phyloP scores from a whole-genome alignment of 2,888 invertebrate species.

The Vanessa cardui region DNA sequence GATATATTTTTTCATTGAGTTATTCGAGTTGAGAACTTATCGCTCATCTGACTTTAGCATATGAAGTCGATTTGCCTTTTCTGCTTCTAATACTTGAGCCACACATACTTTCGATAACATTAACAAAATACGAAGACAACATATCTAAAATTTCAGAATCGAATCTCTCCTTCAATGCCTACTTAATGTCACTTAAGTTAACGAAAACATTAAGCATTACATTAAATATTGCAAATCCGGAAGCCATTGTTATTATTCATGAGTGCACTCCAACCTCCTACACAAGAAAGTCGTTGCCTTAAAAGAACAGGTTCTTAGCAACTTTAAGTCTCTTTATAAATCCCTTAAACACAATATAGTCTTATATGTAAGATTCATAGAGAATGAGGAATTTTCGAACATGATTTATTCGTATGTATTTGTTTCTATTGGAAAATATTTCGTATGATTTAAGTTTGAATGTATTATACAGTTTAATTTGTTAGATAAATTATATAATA shows the following conservation, averaged over 20 bases:
- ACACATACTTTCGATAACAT: too few relatives aligned
- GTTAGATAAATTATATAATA: too few relatives aligned
- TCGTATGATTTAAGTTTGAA: neutral
- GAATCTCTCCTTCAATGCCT: neutral
- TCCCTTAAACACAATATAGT: neutral
- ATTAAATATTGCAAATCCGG: conserved; percentile 30
- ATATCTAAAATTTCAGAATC: neutral
- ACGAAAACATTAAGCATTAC: conserved; percentile 15
- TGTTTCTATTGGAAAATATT: neutral
- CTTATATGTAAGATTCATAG: neutral
- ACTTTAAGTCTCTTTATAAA: conserved; percentile 9
- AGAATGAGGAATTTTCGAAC: neutral
- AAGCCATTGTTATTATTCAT: conserved; percentile 36
- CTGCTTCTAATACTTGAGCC: too few relatives aligned
- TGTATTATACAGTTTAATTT: neutral
- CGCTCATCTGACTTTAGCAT: too few relatives aligned
- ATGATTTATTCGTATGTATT: neutral
- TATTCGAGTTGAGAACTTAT: too few relatives aligned
- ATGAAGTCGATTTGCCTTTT: too few relatives aligned
- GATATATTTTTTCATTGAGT: too few relatives aligned
- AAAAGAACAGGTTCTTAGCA: conserved; percentile 30
- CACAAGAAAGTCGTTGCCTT: conserved; percentile 17
- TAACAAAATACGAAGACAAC: too few relatives aligned
- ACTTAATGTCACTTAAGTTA: conserved; percentile 8
- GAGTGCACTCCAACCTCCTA: conserved; percentile 31